A percentile compares a stretch with the other conserved stretches of the same genome.
Conservation (phyloP, 1,140 invertebrate genomes). For the Andricus grossulariae region DNA sequence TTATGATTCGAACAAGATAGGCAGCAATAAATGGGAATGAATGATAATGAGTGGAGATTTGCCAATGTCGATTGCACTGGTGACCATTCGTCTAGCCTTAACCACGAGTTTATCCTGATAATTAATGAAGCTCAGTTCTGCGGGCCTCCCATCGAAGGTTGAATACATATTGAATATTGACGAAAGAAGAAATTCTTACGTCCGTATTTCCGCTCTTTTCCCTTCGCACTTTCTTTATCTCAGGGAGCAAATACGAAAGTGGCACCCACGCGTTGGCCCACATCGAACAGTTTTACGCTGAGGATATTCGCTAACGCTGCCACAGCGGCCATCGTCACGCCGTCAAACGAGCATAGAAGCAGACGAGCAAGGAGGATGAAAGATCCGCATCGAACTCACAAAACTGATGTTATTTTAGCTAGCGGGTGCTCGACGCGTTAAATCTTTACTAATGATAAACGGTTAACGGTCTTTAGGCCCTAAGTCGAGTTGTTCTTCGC, state of each 20-base stretch:
- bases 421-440: not conserved
- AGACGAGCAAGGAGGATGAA: not conserved
- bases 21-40: not conserved
- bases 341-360: not conserved
- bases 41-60: not conserved
- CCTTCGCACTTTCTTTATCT: not conserved
- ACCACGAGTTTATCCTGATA: not conserved
- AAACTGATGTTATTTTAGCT: constrained; percentile 44
- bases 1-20: too few relatives aligned
- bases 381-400: constrained; percentile 30
- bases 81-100: not conserved
- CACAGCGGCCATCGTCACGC: constrained; percentile 27
- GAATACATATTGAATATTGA: too few relatives aligned
- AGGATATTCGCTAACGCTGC: constrained; percentile 23
- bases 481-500: too few relatives aligned
- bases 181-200: too few relatives aligned
- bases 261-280: constrained; percentile 39
- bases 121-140: too few relatives aligned
- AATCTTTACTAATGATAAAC: too few relatives aligned
- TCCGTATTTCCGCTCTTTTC: not conserved
- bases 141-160: too few relatives aligned
- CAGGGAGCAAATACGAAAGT: not conserved
- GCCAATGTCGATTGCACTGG: not conserved
- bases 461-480: too few relatives aligned
- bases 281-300: constrained; percentile 30